Base-by-base conservation (phyloP, 2,113 vertebrate species). In the Daphoenositta chrysoptera region DNA sequence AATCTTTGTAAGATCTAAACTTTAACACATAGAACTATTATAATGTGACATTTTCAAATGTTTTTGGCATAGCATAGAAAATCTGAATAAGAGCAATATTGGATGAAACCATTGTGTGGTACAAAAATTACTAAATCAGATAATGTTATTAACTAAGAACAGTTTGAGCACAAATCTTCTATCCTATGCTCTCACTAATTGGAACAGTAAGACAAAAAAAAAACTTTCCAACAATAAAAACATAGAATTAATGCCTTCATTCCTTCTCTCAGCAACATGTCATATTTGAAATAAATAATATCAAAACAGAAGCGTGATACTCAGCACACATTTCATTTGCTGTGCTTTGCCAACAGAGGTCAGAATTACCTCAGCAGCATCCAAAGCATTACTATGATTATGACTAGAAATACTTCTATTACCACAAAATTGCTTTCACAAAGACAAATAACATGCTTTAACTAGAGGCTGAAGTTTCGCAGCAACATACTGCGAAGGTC, bases 331-430 rank as follows among this genome's bases (percentile, higher is more conserved):
- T 81, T 96, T 94, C 64, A 53, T 83, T 92, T 95, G 79, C 96
- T 89, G 57, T 89, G 64, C 60, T 94, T 96, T 95, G 88, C 93
- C 93, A 94, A 97, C 79, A 96, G 95, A 93, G 93, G 92, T 93
- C 96, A 96, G 90, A 94, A 90, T 88, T 90, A 96, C 71, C 64
- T 88, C 75, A 92, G 64, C n/a, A 88, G 86, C 92, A 96, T 80
- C 76, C 44, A 87, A 83, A 90, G 48, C 47, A 37, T 71, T 86
- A 47, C 35, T 93, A 37, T n/a, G 47, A 88, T 54, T 63, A 47
- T 40, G 22, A 78, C 2, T 47, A 53, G 33, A 83, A 92, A 65
- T 57, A 81, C 40, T 78, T 78, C 56, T 30, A 83, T 56, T 26
- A 86, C 35, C 37, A 89, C 23, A 83, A 87, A 71, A 83, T 56